Evolutionary conservation across 1,140 invertebrate species (phyloP).

Genomic region (Lordiphosa mommai): DNA sequence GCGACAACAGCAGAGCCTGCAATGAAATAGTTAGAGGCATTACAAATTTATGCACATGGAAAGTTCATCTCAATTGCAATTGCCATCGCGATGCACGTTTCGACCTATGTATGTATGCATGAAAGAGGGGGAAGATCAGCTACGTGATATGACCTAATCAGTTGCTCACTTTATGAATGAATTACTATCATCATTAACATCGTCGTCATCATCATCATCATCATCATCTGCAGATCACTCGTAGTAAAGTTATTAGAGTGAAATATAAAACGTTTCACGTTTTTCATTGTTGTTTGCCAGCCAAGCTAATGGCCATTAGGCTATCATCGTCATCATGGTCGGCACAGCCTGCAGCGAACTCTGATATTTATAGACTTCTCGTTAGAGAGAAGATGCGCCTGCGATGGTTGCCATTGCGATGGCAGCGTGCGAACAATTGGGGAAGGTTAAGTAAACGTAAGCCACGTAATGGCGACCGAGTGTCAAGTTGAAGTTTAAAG

Average conservation of each 20-base stretch:
- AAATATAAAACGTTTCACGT: constrained; percentile 24
- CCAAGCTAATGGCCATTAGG: too few relatives aligned
- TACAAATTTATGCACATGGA: constrained; percentile 33
- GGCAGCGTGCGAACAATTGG: constrained; percentile 58
- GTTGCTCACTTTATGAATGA: constrained; percentile 36
- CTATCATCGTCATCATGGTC: constrained; percentile 23
- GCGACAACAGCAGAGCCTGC: constrained; percentile 63
- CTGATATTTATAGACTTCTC: constrained; percentile 62
- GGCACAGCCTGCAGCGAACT: constrained; percentile 50
- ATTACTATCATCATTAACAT: constrained; percentile 27
- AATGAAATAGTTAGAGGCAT: constrained; percentile 17
- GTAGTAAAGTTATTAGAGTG: background rate
- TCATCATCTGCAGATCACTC: background rate
- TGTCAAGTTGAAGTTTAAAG: constrained; percentile 77
- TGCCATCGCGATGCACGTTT: constrained; percentile 54
- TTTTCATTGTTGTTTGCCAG: constrained; percentile 29
- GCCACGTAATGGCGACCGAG: constrained; percentile 20
- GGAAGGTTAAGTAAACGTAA: constrained; percentile 62
- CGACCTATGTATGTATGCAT: background rate
- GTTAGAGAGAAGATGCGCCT: constrained; percentile 33
- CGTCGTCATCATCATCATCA: constrained; percentile 20
- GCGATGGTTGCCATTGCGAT: constrained; percentile 18
- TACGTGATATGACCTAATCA: constrained; percentile 16
- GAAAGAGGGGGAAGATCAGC: constrained; percentile 14
- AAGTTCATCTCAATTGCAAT: constrained; percentile 25